Percentiles rank a stretch among this genome's conserved stretches.
These are phyloP conservation scores for Tetheella fluctuosa DNA, from an alignment of 2,888 invertebrate species.

Conservation along the genomic window DNA sequence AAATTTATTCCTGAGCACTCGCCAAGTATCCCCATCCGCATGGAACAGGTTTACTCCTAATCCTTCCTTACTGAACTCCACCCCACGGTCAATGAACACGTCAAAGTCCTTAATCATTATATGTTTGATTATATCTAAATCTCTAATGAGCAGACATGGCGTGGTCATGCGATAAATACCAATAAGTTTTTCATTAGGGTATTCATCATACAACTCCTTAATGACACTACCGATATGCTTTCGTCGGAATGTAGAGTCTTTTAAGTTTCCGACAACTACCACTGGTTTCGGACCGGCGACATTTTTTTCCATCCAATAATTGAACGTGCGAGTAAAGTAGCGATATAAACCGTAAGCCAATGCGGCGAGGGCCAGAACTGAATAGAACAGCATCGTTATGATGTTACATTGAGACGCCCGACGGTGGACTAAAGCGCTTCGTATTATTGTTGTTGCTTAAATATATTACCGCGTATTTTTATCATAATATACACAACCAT, in stretches of 20 bases:
- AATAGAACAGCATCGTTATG: conserved; percentile 15
- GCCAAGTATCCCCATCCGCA: conserved; percentile 57
- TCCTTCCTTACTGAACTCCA: conserved; percentile 51
- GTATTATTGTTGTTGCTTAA: background rate
- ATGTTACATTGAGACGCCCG: background rate
- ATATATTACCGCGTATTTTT: background rate
- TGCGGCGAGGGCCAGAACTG: conserved; percentile 20
- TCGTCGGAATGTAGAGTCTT: conserved; percentile 38
- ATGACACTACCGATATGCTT: conserved; percentile 37
- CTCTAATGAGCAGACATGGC: conserved; percentile 52
- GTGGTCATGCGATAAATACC: conserved; percentile 57
- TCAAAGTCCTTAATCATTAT: conserved; percentile 64
- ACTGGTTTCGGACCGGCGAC: conserved; percentile 49
- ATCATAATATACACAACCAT: background rate
- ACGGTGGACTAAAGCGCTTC: background rate
- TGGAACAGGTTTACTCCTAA: conserved; percentile 58
- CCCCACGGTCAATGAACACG: conserved; percentile 52
- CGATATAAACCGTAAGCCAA: conserved; percentile 34
- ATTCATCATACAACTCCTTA: conserved; percentile 48
- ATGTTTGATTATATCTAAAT: conserved; percentile 58
- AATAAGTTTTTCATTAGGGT: conserved; percentile 56
- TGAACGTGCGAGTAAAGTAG: conserved; percentile 53
- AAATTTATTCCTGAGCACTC: conserved; percentile 49
- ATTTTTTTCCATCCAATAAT: conserved; percentile 55
- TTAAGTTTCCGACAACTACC: conserved; percentile 52